Conservation (phyloP, 2,797 vertebrate species). For the Pogoniulus pusillus region DNA sequence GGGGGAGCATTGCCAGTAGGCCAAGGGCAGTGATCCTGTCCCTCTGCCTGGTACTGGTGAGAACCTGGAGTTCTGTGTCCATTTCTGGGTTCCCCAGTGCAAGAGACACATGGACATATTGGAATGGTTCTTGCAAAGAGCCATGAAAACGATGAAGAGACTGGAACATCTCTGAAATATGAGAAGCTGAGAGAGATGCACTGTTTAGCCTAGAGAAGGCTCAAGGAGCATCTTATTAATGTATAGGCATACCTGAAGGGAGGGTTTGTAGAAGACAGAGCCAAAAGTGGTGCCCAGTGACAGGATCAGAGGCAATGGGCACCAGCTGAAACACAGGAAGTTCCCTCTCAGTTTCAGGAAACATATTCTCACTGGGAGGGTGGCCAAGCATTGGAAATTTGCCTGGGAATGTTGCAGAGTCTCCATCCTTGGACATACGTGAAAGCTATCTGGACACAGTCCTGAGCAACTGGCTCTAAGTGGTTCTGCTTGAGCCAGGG, state of each 20-base stretch:
- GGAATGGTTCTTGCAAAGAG: background rate
- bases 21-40: background rate
- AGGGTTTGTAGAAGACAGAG: background rate
- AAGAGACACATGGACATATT: background rate
- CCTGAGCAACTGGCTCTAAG: background rate
- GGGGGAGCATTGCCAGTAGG: background rate
- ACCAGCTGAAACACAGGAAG: background rate
- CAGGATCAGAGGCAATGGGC: background rate
- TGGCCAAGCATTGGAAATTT: background rate
- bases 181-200: background rate
- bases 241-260: background rate
- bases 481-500: background rate
- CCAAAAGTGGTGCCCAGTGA: background rate
- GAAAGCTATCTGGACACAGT: background rate
- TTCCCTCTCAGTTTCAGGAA: background rate
- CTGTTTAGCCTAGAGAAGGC: background rate
- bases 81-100: background rate
- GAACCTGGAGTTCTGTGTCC: background rate
- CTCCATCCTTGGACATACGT: background rate
- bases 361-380: background rate
- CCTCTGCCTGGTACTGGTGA: background rate
- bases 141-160: background rate
- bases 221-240: background rate
- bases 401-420: background rate
- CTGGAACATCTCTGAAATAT: background rate